Evolutionary conservation across 2,113 vertebrate genomes (phyloP).

Genomic region (Perognathus longimembris): DNA sequence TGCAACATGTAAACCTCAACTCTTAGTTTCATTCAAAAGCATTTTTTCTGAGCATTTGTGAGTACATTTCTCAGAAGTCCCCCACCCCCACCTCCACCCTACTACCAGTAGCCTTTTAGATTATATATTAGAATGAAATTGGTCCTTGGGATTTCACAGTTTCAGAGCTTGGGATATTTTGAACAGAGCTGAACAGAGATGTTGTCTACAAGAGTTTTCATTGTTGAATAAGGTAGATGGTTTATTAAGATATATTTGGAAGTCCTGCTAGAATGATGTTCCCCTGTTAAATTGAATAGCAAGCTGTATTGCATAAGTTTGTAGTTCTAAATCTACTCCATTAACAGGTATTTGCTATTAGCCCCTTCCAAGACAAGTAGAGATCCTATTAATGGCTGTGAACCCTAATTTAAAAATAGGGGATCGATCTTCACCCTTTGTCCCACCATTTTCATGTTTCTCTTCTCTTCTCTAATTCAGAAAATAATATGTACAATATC

Average conservation of each 20-base stretch:
- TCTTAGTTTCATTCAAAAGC: background rate
- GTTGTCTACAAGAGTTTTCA: slow-evolving; percentile 16
- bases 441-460: no score
- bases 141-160: background rate
- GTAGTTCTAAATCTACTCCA: background rate
- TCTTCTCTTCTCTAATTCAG: no score
- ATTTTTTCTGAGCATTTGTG: background rate
- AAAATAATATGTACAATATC: no score
- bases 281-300: background rate
- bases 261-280: background rate
- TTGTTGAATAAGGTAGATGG: slow-evolving; percentile 19
- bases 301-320: background rate
- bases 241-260: slow-evolving; percentile 41
- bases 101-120: no score
- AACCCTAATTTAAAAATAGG: slow-evolving; percentile 3
- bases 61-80: no score
- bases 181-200: slow-evolving; percentile 4
- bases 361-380: background rate
- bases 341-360: background rate
- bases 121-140: background rate
- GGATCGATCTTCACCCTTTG: no score
- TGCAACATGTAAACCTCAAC: background rate
- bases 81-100: background rate
- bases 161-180: background rate
- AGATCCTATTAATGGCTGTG: background rate